Conservation (phyloP, 1,140 invertebrate genomes). For the Schmidtea mediterranea region DNA sequence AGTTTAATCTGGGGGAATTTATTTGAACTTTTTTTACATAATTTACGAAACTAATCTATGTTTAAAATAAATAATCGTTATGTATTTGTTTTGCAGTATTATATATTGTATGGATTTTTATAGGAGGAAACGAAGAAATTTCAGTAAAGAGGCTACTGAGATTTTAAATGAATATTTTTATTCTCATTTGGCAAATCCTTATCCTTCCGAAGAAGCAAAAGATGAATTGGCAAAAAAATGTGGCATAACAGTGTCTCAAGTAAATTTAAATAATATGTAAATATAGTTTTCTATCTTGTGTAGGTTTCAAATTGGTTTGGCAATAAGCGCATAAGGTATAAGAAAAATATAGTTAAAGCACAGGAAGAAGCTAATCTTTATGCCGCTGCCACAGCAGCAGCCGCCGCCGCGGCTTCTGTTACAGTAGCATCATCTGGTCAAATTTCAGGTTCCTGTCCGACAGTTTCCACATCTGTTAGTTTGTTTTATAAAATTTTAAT, state of each 20-base stretch:
- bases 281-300: too few species aligned
- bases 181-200: slow-evolving; percentile 93
- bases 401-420: slow-evolving; percentile 1
- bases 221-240: slow-evolving; percentile 97
- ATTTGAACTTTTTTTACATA: too few species aligned
- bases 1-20: too few species aligned
- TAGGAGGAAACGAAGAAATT: slow-evolving; percentile 88
- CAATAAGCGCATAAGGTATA: slow-evolving; percentile 97
- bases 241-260: slow-evolving; percentile 84
- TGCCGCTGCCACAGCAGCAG: slow-evolving; percentile 5
- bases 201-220: slow-evolving; percentile 96
- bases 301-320: slow-evolving; percentile 76
- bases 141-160: slow-evolving; percentile 98
- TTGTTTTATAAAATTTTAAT: too few species aligned
- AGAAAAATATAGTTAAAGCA: slow-evolving; percentile 93
- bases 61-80: too few species aligned
- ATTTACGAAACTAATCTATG: too few species aligned
- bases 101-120: slow-evolving; percentile 10
- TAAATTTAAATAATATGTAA: too few species aligned
- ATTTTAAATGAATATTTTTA: slow-evolving; percentile 99
- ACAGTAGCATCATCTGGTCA: too few species aligned
- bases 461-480: too few species aligned
- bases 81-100: neutral
- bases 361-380: slow-evolving; percentile 5
- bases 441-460: too few species aligned